Evolutionary conservation across 2,888 invertebrate species (phyloP).

Genomic region (Oscheius myriophilus): DNA sequence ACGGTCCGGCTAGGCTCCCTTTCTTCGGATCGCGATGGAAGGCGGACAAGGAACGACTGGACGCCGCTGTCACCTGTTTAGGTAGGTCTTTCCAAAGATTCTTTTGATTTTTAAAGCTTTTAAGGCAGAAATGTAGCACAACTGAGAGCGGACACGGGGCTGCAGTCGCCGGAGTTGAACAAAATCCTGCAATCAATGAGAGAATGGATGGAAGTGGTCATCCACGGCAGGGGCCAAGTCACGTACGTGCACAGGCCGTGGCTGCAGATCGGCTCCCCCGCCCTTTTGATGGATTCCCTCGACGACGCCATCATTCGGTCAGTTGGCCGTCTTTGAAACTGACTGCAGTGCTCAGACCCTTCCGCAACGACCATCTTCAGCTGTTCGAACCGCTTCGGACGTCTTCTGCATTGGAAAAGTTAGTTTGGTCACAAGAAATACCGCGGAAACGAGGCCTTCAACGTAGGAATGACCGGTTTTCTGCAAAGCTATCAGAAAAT

Average conservation of each 20-base stretch:
- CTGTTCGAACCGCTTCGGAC: too few species aligned
- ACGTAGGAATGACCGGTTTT: too few species aligned
- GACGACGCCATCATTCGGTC: neutral
- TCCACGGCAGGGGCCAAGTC: conserved; percentile 6
- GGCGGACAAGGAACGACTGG: conserved; percentile 40
- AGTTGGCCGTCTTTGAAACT: too few species aligned
- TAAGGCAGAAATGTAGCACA: conserved; percentile 83
- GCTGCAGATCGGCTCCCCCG: neutral
- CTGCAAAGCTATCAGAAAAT: too few species aligned
- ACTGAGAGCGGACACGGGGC: conserved; percentile 68
- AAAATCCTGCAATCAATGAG: conserved; percentile 7
- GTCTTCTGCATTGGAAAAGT: too few species aligned
- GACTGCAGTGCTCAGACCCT: too few species aligned
- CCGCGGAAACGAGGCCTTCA: too few species aligned
- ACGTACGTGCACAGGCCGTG: conserved; percentile 8
- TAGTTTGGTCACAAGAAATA: too few species aligned
- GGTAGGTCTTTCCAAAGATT: neutral
- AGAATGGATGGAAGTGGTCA: conserved; percentile 8
- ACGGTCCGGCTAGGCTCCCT: conserved; percentile 30
- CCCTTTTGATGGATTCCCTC: conserved; percentile 3
- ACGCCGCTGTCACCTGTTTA: conserved; percentile 35
- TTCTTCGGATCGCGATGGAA: conserved; percentile 38
- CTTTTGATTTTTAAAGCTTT: neutral
- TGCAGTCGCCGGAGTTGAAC: conserved; percentile 47
- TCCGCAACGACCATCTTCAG: too few species aligned